Conservation (phyloP, 1,140 invertebrate species). For the Zaprionus davidi region DNA sequence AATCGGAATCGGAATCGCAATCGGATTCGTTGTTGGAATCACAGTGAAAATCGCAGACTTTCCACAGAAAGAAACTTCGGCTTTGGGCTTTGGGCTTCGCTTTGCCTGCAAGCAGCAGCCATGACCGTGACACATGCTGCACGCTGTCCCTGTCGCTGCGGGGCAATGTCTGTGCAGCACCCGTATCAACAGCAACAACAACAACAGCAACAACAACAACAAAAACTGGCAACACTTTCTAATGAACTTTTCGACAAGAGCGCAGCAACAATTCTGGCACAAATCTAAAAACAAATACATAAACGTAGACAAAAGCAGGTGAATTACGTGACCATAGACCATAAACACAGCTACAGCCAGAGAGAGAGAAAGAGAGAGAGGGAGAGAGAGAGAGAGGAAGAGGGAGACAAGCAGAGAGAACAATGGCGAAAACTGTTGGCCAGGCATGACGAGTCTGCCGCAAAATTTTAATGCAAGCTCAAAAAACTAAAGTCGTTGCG, state of each 20-base stretch:
- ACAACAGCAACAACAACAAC: slow-evolving; percentile 31
- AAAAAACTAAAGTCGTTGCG: slow-evolving; percentile 36
- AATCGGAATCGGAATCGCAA: not conserved
- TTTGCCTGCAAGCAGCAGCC: slow-evolving; percentile 11
- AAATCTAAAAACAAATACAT: slow-evolving; percentile 69
- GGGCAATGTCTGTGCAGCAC: slow-evolving; percentile 53
- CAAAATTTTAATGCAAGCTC: slow-evolving; percentile 63
- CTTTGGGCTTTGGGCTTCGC: slow-evolving; percentile 18
- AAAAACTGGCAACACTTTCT: slow-evolving; percentile 67
- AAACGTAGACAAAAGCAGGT: slow-evolving; percentile 64
- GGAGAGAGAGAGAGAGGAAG: not conserved
- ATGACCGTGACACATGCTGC: slow-evolving; percentile 57
- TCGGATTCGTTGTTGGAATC: not conserved
- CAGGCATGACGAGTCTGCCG: slow-evolving; percentile 68
- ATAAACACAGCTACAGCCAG: slow-evolving; percentile 56
- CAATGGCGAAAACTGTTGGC: slow-evolving; percentile 76
- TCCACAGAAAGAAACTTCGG: slow-evolving; percentile 38
- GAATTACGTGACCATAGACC: slow-evolving; percentile 76
- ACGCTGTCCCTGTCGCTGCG: slow-evolving; percentile 22
- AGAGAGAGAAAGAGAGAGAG: slow-evolving; percentile 27
- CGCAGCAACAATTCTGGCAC: slow-evolving; percentile 52
- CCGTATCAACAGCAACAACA: slow-evolving; percentile 55
- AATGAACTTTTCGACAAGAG: slow-evolving; percentile 73
- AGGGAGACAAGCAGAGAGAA: slow-evolving; percentile 26
- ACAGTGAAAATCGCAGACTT: slow-evolving; percentile 24